A percentile compares a stretch with the other conserved stretches of the same genome.
Conservation (phyloP, 2,797 vertebrate genomes). For the Anniella stebbinsi region DNA sequence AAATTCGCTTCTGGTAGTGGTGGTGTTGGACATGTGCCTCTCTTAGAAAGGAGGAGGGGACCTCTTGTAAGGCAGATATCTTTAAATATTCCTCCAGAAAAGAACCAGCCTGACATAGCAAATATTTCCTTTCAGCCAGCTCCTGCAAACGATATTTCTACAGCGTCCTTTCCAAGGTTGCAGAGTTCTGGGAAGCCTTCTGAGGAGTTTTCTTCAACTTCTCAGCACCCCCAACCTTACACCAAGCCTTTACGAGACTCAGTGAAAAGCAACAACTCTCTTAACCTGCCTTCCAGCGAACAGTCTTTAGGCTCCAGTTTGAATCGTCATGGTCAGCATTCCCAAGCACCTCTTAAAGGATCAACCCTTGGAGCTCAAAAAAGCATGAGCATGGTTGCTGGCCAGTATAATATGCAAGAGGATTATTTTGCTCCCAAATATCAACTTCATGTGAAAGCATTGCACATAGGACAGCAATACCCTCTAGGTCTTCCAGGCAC, state of each 20-base stretch:
- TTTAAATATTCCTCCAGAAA: slow-evolving; percentile 92
- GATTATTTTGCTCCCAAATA: slow-evolving; percentile 92
- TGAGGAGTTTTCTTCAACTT: slow-evolving; percentile 76
- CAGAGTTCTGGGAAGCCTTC: slow-evolving; percentile 76
- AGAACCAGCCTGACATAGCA: slow-evolving; percentile 81
- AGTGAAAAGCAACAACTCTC: slow-evolving; percentile 82
- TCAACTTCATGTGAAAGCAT: slow-evolving; percentile 86
- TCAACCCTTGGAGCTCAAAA: slow-evolving; percentile 75
- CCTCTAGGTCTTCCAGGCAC: slow-evolving; percentile 81
- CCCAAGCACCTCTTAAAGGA: slow-evolving; percentile 78
- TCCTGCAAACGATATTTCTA: slow-evolving; percentile 74
- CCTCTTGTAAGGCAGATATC: slow-evolving; percentile 96
- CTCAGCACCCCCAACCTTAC: slow-evolving; percentile 70
- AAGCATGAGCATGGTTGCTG: slow-evolving; percentile 44
- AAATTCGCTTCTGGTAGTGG: slow-evolving; percentile 75
- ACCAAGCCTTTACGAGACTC: slow-evolving; percentile 74
- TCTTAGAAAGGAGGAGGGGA: slow-evolving; percentile 95
- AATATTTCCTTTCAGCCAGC: slow-evolving; percentile 80
- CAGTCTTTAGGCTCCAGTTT: slow-evolving; percentile 83
- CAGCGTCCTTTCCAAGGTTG: slow-evolving; percentile 79
- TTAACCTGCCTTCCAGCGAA: slow-evolving; percentile 74
- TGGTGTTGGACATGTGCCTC: slow-evolving; percentile 85
- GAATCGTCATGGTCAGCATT: slow-evolving; percentile 84
- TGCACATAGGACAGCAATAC: slow-evolving; percentile 83
- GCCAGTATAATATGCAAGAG: slow-evolving; percentile 60